Evolutionary conservation across 2,888 invertebrate species (phyloP).

Genomic region (Dasypogon diadema): DNA sequence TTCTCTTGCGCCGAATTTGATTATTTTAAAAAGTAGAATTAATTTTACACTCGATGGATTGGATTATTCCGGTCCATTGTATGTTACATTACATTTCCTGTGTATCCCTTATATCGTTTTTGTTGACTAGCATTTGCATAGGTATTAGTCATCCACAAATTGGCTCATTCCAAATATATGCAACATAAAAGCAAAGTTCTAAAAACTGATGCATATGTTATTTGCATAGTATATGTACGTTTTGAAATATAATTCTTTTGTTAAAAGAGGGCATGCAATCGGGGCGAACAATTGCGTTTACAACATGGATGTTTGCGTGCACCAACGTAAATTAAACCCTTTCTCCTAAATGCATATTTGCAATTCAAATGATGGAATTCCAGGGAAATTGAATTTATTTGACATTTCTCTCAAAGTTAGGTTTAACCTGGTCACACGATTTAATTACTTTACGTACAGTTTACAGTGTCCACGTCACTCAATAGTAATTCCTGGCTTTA

Average conservation of each 20-base stretch:
- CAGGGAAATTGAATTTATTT: slow-evolving; percentile 17
- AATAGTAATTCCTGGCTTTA: background rate
- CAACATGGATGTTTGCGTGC: background rate
- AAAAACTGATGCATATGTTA: no score
- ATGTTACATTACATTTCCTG: no score
- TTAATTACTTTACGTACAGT: slow-evolving; percentile 33
- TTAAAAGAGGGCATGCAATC: background rate
- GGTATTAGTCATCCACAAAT: no score
- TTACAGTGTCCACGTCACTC: slow-evolving; percentile 13
- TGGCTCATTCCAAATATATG: no score
- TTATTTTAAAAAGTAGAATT: no score
- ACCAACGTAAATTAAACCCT: background rate
- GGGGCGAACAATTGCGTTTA: background rate
- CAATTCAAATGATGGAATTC: slow-evolving; percentile 23
- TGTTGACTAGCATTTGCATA: no score
- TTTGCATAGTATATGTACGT: background rate
- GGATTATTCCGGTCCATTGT: no score
- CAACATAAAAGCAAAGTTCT: no score
- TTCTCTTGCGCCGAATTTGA: no score
- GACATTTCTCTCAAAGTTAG: slow-evolving; percentile 7
- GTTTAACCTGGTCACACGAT: slow-evolving; percentile 29
- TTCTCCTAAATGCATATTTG: slow-evolving; percentile 8
- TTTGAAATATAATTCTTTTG: slow-evolving; percentile 1
- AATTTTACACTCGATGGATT: no score
- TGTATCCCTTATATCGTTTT: no score